Conservation (phyloP, 2,888 invertebrate species). For the Drosophila acutilabella region DNA sequence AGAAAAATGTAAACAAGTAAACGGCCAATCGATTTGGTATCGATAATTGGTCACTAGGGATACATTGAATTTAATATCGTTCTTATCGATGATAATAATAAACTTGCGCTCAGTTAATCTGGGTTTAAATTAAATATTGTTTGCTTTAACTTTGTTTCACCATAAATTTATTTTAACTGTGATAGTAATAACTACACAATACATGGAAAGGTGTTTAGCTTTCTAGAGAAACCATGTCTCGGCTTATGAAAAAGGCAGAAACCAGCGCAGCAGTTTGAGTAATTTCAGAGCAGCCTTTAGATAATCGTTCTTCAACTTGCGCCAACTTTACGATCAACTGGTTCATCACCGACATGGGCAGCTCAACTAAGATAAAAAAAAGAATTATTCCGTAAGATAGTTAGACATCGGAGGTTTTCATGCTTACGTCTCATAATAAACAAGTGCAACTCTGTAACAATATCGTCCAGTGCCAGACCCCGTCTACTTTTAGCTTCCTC, state of each 20-base stretch:
- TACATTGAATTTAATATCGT: conserved; percentile 1
- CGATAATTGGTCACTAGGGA: conserved; percentile 22
- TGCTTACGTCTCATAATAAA: conserved; percentile 93
- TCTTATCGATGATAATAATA: not conserved
- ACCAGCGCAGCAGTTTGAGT: conserved; percentile 95
- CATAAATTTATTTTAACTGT: not conserved
- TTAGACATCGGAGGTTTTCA: too few species aligned
- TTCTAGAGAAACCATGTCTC: conserved; percentile 86
- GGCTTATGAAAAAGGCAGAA: conserved; percentile 93
- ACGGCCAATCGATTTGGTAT: conserved; percentile 14
- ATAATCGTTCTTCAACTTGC: conserved; percentile 93
- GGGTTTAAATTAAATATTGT: not conserved
- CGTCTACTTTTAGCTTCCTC: conserved; percentile 94
- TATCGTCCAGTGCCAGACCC: conserved; percentile 96
- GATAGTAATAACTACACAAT: not conserved
- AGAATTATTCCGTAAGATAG: too few species aligned
- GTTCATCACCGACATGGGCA: conserved; percentile 92
- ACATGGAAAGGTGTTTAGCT: conserved; percentile 41
- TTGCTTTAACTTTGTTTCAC: not conserved
- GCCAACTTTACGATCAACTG: conserved; percentile 94
- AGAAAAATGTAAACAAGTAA: conserved; percentile 23
- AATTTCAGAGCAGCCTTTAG: conserved; percentile 95
- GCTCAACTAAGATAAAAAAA: conserved; percentile 89
- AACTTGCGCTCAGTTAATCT: not conserved
- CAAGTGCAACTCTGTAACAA: conserved; percentile 95